Evolutionary conservation across 2,113 vertebrate genomes (phyloP), one percentile per base, ranked within the genome.

Genomic region (Crocuta crocuta): DNA sequence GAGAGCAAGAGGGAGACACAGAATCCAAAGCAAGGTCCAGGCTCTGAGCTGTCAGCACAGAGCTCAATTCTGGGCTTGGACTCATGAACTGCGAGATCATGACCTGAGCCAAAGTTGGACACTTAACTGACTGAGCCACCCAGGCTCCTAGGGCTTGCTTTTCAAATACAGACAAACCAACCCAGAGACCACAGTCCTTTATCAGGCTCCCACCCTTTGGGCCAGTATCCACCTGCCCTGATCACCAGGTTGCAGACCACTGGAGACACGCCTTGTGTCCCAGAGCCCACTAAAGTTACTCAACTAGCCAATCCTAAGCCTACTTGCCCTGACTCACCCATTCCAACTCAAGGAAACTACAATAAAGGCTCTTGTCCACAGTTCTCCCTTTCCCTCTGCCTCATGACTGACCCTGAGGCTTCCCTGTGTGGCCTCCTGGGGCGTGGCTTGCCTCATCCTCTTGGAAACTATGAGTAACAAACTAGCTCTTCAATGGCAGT

Each of bases 341-440:
- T 78, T 39, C 61, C 28, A 39, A 33, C 15, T 39, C 33, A 68
- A 23, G 45, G 58, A 95, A 82, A 39, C 31, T 23, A 73, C 35
- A 81, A 5, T 33, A 89, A 23, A 33, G n/a, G 12, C 7, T 61
- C 15, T 17, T 6, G 10, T 39, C 68, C 19, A 48, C 4, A 79
- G 48, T 2, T 66, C 13, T 81, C 45, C 21, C 4, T 4, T 23
- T 21, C 16, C 31, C 33, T 66, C 45, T 28, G 53, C 7, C 50
- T 78, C 5, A 1, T 19, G 43, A 86, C 26, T 4, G 39, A 7
- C 5, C 7, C 63, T 35, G 43, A 23, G 26, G 10, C 55, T 50
- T 66, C 21, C n/a, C 9, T 4, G 2, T 0, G 28, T 31, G 21
- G n/a, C 4, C 0, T 0, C 24, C 7, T 1, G 16, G 1, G 10